These are phyloP conservation scores for Platycheirus rosarum DNA, from an alignment of 2,888 invertebrate genomes.

Conservation along the genomic window DNA sequence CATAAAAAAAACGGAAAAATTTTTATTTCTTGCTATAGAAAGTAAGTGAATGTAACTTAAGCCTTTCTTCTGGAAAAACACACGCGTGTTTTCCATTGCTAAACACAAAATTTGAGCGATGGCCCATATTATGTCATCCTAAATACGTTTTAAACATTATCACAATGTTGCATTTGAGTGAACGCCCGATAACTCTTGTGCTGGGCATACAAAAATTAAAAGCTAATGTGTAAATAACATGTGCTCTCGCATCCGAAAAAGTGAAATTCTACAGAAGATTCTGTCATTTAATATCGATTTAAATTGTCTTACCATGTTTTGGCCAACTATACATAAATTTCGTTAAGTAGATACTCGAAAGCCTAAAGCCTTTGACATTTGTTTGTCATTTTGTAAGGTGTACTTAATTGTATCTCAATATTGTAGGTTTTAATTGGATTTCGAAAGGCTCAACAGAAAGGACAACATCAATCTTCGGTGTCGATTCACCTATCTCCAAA, in stretches of 20 bases:
- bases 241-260: neutral
- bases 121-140: conserved; percentile 7
- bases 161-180: conserved; percentile 45
- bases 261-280: neutral
- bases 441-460: conserved; percentile 19
- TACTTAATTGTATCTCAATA: conserved; percentile 9
- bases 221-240: too few relatives aligned
- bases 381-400: conserved; percentile 8
- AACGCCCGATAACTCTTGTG: neutral
- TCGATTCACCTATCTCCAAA: neutral
- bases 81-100: conserved; percentile 7
- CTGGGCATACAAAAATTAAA: neutral
- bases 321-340: too few relatives aligned
- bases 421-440: conserved; percentile 25
- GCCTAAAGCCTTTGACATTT: conserved; percentile 13
- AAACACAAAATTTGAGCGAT: conserved; percentile 1
- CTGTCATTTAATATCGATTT: conserved; percentile 3
- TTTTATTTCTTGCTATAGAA: conserved; percentile 17
- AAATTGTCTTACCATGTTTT: conserved; percentile 3
- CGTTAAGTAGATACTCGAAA: neutral
- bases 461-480: neutral
- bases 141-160: conserved; percentile 46
- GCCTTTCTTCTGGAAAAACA: conserved; percentile 12
- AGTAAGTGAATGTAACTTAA: conserved; percentile 33
- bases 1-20: neutral